Evolutionary conservation across 2,113 vertebrate genomes (phyloP).

Genomic region (Myotis yumanensis): DNA sequence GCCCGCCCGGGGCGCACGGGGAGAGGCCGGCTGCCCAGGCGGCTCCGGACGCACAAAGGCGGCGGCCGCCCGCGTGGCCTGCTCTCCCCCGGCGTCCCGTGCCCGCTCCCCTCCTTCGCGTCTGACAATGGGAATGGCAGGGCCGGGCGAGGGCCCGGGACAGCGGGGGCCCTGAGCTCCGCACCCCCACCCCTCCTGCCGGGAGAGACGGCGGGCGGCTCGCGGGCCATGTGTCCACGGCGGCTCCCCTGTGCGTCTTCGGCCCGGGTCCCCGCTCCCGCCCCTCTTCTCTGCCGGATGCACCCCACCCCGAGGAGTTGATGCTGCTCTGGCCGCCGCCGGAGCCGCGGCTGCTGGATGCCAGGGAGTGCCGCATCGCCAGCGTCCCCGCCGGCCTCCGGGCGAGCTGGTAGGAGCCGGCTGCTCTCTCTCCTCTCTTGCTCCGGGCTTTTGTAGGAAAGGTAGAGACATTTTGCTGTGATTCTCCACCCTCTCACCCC

Average conservation of each 20-base stretch:
- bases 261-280: neutral
- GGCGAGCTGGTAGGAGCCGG: conserved; percentile 76
- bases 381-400: conserved; percentile 62
- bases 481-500: neutral
- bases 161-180: neutral
- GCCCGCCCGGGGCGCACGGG: neutral
- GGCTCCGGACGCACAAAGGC: conserved; percentile 67
- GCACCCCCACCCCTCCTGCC: neutral
- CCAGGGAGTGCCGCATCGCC: conserved; percentile 91
- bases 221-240: neutral
- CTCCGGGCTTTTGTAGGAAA: conserved; percentile 26
- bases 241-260: conserved; percentile 17
- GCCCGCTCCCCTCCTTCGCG: neutral
- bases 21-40: neutral
- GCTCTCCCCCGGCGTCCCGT: neutral
- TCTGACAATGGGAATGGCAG: neutral
- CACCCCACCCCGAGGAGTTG: conserved; percentile 51
- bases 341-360: conserved; percentile 84
- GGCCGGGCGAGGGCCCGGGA: conserved; percentile 32
- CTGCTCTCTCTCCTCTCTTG: conserved; percentile 53
- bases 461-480: conserved; percentile 42
- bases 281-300: neutral
- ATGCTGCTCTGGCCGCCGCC: conserved; percentile 75
- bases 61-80: conserved; percentile 11
- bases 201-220: neutral